Conservation (phyloP, 92 coral and sea anemone species). For the Porites divaricata region DNA sequence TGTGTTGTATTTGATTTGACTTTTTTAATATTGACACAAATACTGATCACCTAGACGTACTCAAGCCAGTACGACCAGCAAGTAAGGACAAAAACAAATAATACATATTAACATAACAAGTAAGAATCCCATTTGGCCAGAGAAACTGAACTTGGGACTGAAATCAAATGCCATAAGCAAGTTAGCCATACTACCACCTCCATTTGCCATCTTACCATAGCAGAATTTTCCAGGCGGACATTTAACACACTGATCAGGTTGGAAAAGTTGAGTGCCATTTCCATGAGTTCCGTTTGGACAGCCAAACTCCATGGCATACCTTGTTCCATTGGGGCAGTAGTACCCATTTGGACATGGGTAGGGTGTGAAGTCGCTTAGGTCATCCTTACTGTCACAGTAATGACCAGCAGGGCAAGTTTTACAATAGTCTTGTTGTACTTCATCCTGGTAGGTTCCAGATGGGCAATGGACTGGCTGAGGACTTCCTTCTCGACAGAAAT, state of each 20-base stretch:
- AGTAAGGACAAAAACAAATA: no score
- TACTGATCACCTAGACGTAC: no score
- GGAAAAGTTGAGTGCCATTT: slow-evolving; percentile 75
- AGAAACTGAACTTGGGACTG: background rate
- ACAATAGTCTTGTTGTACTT: slow-evolving; percentile 82
- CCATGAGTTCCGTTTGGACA: slow-evolving; percentile 97
- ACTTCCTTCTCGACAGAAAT: slow-evolving; percentile 84
- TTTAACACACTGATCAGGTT: slow-evolving; percentile 78
- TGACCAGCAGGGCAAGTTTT: slow-evolving; percentile 92
- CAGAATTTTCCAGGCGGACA: slow-evolving; percentile 98
- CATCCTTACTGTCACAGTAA: slow-evolving; percentile 87
- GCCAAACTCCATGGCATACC: slow-evolving; percentile 85
- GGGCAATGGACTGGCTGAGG: slow-evolving; percentile 84
- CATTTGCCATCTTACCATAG: slow-evolving; percentile 61
- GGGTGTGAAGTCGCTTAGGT: slow-evolving; percentile 72
- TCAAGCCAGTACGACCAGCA: no score
- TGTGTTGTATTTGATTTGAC: no score
- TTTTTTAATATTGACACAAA: no score
- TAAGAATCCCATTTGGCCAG: no score
- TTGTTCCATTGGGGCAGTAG: slow-evolving; percentile 97
- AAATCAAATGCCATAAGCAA: background rate
- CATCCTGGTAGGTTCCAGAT: slow-evolving; percentile 96
- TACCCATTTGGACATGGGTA: slow-evolving; percentile 92
- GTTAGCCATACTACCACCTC: background rate
- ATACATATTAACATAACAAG: no score